These are phyloP conservation scores for Apodemia mormo DNA, from an alignment of 2,888 invertebrate species.

Conservation along the genomic window DNA sequence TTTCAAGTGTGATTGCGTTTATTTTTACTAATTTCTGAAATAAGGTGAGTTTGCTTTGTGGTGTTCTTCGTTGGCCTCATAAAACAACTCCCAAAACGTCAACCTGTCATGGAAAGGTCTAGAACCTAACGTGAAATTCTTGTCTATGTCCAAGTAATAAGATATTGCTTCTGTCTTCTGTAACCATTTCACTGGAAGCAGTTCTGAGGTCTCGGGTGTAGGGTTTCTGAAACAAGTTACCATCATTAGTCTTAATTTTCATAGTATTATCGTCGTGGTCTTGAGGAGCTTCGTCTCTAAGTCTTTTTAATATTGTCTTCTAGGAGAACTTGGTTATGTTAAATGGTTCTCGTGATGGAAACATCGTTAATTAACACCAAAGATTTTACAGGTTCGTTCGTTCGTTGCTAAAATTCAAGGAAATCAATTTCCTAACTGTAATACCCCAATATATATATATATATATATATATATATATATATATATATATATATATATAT, in stretches of 20 bases:
- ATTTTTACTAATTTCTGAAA: neutral
- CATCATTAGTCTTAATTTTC: neutral
- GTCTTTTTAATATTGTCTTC: no score
- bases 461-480: no score
- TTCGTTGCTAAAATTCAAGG: no score
- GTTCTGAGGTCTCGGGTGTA: slow-evolving; percentile 1
- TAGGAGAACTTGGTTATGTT: no score
- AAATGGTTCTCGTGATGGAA: no score
- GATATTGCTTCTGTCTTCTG: slow-evolving; percentile 21
- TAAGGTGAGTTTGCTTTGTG: neutral
- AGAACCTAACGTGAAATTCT: slow-evolving; percentile 38
- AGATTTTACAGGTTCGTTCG: no score
- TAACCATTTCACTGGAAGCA: slow-evolving; percentile 27
- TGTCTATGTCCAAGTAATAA: slow-evolving; percentile 41
- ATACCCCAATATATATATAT: no score
- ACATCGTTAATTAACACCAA: no score
- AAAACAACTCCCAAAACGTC: slow-evolving; percentile 38
- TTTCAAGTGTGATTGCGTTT: neutral
- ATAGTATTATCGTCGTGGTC: neutral
- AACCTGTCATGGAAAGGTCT: slow-evolving; percentile 44
- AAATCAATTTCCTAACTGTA: no score
- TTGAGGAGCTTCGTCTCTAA: neutral
- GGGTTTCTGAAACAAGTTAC: slow-evolving; percentile 20
- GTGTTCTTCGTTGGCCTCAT: slow-evolving; percentile 6
- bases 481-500: no score